phyloP scores from a whole-genome alignment of 2,113 vertebrate species.

The Calonectris borealis region DNA sequence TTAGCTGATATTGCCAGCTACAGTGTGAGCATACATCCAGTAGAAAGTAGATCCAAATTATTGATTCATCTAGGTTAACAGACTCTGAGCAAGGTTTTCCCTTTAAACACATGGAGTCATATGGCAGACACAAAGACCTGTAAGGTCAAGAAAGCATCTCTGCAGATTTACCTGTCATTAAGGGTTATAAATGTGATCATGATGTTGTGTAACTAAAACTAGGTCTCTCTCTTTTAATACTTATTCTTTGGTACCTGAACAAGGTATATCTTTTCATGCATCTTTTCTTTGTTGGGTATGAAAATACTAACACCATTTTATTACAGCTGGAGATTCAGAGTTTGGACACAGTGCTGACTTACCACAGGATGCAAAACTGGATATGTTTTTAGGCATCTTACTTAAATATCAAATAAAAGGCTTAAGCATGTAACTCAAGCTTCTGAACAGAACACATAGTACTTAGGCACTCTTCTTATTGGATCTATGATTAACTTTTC shows the following conservation, averaged over 20 bases:
- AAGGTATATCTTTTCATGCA: not conserved
- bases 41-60: not conserved
- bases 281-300: not conserved
- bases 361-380: not conserved
- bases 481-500: not conserved
- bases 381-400: not conserved
- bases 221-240: not conserved
- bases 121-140: not conserved
- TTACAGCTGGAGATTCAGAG: not conserved
- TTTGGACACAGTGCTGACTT: not conserved
- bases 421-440: not conserved
- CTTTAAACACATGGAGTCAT: not conserved
- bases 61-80: not conserved
- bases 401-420: not conserved
- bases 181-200: not conserved
- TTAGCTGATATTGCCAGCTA: not conserved
- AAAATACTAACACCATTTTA: not conserved
- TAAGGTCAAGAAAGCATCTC: not conserved
- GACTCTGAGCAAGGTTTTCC: not conserved
- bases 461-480: not conserved
- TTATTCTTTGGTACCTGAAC: not conserved
- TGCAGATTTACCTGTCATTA: not conserved
- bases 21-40: fast-evolving
- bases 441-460: not conserved
- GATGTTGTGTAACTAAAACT: not conserved